phyloP scores from a whole-genome alignment of 2,888 invertebrate genomes.

The Torymus texanus region DNA sequence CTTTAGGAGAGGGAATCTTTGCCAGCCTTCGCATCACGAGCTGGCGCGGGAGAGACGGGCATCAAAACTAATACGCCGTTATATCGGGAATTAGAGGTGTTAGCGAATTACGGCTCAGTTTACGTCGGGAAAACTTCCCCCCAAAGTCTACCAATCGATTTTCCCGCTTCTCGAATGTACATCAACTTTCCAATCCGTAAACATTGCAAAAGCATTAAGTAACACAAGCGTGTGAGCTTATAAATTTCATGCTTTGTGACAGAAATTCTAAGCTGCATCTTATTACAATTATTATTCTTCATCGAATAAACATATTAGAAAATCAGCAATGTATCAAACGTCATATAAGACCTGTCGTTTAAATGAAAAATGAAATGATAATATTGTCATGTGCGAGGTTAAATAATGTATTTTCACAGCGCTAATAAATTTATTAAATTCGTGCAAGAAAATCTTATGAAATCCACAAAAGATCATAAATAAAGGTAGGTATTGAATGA shows the following conservation, averaged over 20 bases:
- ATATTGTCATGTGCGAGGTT: neutral
- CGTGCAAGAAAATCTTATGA: slow-evolving; percentile 50
- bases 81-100: slow-evolving; percentile 71
- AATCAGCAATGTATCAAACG: no score
- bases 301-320: no score
- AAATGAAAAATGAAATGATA: no score
- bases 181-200: no score
- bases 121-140: slow-evolving; percentile 36
- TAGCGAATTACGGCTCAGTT: slow-evolving; percentile 67
- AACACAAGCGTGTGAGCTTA: no score
- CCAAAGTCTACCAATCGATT: slow-evolving; percentile 32
- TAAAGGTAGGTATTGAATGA: slow-evolving; percentile 57
- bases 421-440: slow-evolving; percentile 55
- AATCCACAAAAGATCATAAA: slow-evolving; percentile 54
- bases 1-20: slow-evolving; percentile 42
- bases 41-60: slow-evolving; percentile 60
- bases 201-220: no score
- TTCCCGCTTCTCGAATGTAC: neutral
- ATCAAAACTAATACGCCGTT: slow-evolving; percentile 71
- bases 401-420: slow-evolving; percentile 42
- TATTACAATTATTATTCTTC: no score
- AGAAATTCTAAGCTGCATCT: no score
- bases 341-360: no score
- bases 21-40: slow-evolving; percentile 55
- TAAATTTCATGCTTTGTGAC: no score